Evolutionary conservation across 2,797 vertebrate genomes (phyloP), one percentile per base, ranked within the genome.

Genomic region (Etheostoma perlongum): DNA sequence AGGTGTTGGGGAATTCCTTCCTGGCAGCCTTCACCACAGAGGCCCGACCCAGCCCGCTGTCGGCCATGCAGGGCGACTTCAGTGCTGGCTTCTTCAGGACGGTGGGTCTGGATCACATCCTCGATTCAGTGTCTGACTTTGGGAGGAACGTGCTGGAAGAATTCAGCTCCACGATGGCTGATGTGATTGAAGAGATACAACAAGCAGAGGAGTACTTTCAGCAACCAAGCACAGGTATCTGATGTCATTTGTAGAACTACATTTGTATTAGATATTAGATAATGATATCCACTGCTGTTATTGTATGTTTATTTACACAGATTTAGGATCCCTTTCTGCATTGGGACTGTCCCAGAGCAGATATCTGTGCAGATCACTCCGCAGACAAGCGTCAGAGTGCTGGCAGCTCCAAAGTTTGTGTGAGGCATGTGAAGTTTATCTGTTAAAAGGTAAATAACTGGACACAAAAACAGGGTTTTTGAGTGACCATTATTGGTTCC

Each of bases 311-410:
- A 51, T 75, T 36, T 55, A 46, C 51, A 68, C 60, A 84, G 70
- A 79, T 36, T 5, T 63, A 75, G 80, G 30, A 14, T 74, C 46
- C 0, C 54, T 58, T 5, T 47, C 59, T 33, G 60, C 19, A n/a
- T 62, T 64, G 19, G 81, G 57, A 49, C 64, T 12, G 14, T 47
- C 58, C 4, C 83, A 74, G 4, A 64, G 76, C 44, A 89, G 89
- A 88, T 72, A 82, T 79, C 82, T 85, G 8, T 95, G 95, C 83
- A 91, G 72, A 64, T 89, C 94, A 33, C 92, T 95, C 42, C 84
- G 40, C 73, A 95, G 94, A 74, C 96, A 95, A 87, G 89, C 87
- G 3, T 95, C 95, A 1, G 92, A 94, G 81, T 97, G 97, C 78
- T 90, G 88, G 62, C 88, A 93, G 40, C 94, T 96, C 66, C 94